Percentiles rank a stretch among this genome's conserved stretches.
Evolutionary conservation across 1,140 invertebrate species (phyloP).

Genomic region (Aethina tumida): DNA sequence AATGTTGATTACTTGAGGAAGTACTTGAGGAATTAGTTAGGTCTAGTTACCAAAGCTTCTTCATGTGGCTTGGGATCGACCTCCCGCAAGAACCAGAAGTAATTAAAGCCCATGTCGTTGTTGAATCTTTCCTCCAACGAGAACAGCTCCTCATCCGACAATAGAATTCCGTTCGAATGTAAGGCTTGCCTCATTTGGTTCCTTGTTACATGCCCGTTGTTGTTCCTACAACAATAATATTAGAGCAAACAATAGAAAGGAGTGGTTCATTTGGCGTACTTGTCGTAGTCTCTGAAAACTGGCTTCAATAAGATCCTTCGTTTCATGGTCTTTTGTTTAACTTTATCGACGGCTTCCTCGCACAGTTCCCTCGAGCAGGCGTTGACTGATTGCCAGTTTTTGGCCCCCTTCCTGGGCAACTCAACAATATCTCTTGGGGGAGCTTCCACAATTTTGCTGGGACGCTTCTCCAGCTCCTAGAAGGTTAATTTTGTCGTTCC

Average conservation of each 20-base stretch:
- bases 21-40: neutral
- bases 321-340: conserved; percentile 40
- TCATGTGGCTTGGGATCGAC: conserved; percentile 36
- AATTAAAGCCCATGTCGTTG: conserved; percentile 60
- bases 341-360: conserved; percentile 42
- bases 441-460: conserved; percentile 37
- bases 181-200: conserved; percentile 55
- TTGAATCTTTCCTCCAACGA: conserved; percentile 55
- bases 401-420: conserved; percentile 36
- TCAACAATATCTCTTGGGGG: conserved; percentile 40
- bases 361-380: conserved; percentile 38
- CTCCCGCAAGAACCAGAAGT: conserved; percentile 52
- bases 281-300: conserved; percentile 55
- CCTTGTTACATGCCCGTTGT: conserved; percentile 57
- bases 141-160: conserved; percentile 50
- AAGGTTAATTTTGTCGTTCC: conserved; percentile 3
- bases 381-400: conserved; percentile 39
- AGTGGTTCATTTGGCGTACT: conserved; percentile 35
- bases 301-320: conserved; percentile 48
- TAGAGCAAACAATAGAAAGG: conserved; percentile 8
- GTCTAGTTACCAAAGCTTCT: conserved; percentile 33
- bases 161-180: conserved; percentile 48
- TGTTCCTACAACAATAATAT: conserved; percentile 44
- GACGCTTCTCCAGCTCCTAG: conserved; percentile 51
- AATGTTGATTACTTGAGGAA: conserved; percentile 1